phyloP scores from a whole-genome alignment of 2,797 vertebrate species.

The Acestrorhynchus altus region DNA sequence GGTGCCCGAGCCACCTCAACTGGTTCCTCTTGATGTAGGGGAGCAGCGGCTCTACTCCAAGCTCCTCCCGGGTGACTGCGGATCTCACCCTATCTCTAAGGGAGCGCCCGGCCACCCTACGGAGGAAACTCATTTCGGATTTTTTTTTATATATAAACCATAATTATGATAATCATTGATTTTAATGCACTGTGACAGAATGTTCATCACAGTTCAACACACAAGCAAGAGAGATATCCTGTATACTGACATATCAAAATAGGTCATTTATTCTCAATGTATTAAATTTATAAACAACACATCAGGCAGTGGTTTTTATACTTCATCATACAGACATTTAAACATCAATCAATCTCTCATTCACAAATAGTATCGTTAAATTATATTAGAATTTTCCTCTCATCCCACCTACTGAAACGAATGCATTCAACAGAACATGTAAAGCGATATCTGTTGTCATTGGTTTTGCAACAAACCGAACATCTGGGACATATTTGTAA shows the following conservation, averaged over 20 bases:
- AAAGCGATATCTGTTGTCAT: constrained; percentile 49
- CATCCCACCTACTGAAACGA: constrained; percentile 29
- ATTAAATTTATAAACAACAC: constrained; percentile 85
- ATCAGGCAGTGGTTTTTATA: constrained; percentile 82
- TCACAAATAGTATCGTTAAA: constrained; percentile 70
- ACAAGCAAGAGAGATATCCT: not conserved
- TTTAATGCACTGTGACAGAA: too few species aligned
- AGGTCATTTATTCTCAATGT: constrained; percentile 82
- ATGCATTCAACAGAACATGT: constrained; percentile 44
- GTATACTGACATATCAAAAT: constrained; percentile 78
- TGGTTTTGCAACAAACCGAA: constrained; percentile 76
- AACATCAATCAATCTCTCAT: constrained; percentile 56
- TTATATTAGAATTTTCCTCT: constrained; percentile 55
- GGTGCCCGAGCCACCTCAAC: too few species aligned
- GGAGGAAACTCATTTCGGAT: too few species aligned
- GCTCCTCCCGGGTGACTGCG: too few species aligned
- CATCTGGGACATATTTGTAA: constrained; percentile 59
- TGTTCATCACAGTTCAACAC: not conserved
- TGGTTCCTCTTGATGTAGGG: too few species aligned
- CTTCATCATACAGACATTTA: constrained; percentile 72
- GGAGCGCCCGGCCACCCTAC: too few species aligned
- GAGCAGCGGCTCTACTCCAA: too few species aligned
- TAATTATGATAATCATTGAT: too few species aligned
- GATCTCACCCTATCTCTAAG: too few species aligned
- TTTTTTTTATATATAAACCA: too few species aligned